Evolutionary conservation across 2,888 invertebrate species (phyloP).

Genomic region (Andrena minutula): DNA sequence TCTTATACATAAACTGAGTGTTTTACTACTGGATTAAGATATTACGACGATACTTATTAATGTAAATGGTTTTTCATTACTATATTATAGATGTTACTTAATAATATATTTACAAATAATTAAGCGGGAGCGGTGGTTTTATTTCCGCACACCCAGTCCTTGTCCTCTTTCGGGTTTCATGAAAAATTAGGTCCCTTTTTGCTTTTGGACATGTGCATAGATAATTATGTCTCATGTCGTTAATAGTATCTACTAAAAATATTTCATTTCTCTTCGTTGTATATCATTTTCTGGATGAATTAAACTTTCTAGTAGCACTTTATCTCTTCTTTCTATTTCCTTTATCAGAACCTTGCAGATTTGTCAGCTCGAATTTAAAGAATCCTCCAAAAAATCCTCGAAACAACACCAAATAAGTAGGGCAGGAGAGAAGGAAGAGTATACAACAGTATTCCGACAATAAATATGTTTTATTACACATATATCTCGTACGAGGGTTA

Average conservation of each 20-base stretch:
- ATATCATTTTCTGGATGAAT: too few species aligned
- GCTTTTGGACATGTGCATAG: too few species aligned
- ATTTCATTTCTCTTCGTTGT: too few species aligned
- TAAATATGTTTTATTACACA: slow-evolving; percentile 85
- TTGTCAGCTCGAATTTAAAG: too few species aligned
- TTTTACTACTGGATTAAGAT: slow-evolving; percentile 80
- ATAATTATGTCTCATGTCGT: too few species aligned
- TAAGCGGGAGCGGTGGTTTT: slow-evolving; percentile 73
- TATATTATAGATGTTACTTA: slow-evolving; percentile 83
- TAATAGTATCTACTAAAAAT: too few species aligned
- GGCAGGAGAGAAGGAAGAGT: neutral
- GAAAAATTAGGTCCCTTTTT: too few species aligned
- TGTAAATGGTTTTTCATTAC: slow-evolving; percentile 83
- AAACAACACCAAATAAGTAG: neutral
- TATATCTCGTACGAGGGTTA: slow-evolving; percentile 85
- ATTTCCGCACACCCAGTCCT: slow-evolving; percentile 51
- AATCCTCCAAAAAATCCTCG: too few species aligned
- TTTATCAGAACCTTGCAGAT: too few species aligned
- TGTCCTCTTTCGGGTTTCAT: neutral
- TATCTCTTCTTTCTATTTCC: too few species aligned
- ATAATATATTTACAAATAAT: slow-evolving; percentile 84
- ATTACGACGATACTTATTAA: slow-evolving; percentile 80
- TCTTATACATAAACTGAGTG: slow-evolving; percentile 79
- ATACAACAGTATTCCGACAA: slow-evolving; percentile 77
- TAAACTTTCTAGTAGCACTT: too few species aligned